These are phyloP conservation scores for Seriola aureovittata DNA, from an alignment of 2,113 vertebrate species.

Conservation along the genomic window DNA sequence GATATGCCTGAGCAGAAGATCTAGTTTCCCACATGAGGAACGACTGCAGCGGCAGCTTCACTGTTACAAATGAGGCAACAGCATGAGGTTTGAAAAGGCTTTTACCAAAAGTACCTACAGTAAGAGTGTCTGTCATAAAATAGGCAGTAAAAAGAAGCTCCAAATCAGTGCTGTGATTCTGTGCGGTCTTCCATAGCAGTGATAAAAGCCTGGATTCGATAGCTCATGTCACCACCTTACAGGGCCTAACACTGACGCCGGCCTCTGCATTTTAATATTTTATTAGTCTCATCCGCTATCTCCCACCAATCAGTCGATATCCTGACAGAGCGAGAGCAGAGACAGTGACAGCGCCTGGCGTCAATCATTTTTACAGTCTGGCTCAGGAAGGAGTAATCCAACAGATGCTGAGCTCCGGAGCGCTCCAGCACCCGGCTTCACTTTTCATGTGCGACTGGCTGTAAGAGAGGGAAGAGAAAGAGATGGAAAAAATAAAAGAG, in stretches of 20 bases:
- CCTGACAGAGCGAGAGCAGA: constrained; percentile 40
- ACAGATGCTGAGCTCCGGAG: constrained; percentile 10
- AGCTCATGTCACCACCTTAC: constrained; percentile 65
- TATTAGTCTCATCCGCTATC: constrained; percentile 72
- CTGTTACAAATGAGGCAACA: constrained; percentile 18
- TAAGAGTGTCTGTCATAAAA: constrained; percentile 51
- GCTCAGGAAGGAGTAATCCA: constrained; percentile 30
- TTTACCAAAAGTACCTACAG: constrained; percentile 27
- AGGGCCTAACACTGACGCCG: constrained; percentile 45
- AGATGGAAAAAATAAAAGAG: not conserved
- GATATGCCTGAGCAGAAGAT: constrained; percentile 30
- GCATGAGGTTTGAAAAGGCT: constrained; percentile 18
- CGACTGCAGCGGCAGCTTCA: constrained; percentile 5
- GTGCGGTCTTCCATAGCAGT: constrained; percentile 42
- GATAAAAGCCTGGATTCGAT: constrained; percentile 71
- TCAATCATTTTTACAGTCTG: constrained; percentile 69
- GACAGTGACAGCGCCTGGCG: constrained; percentile 30
- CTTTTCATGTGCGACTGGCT: not conserved
- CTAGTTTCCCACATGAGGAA: constrained; percentile 20
- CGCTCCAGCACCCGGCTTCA: not conserved
- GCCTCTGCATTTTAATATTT: constrained; percentile 74
- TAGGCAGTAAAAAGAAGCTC: constrained; percentile 41
- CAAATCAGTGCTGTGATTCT: constrained; percentile 55
- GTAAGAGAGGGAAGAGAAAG: not conserved
- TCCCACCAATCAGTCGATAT: constrained; percentile 69